Base-by-base conservation (phyloP, 2,113 vertebrate genomes). In the Phalacrocorax brasilianus region DNA sequence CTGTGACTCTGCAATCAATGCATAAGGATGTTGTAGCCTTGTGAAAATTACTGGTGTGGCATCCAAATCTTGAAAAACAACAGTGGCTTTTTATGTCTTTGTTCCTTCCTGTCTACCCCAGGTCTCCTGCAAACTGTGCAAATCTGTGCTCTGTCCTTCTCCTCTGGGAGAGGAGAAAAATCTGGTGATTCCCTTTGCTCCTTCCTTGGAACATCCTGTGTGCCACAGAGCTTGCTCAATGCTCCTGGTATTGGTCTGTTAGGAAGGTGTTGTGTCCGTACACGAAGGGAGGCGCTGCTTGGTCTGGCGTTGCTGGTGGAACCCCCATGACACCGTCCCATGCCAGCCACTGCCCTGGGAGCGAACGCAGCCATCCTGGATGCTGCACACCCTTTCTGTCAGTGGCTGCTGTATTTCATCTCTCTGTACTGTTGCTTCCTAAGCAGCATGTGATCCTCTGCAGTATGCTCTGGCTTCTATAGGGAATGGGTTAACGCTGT, bases 381-480 rank as follows among this genome's bases (percentile, higher is more conserved):
- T 52, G 55, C 67, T 62, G 58, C 33, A 33, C 7, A 4, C 53
- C 33, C n/a, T 30, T 52, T 15, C 71, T 70, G 35, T 66, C 91
- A 71, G 7, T 35, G 90, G 50, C 72, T 52, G 79, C 88, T 88
- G 16, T 22, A 8, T 59, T 88, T 88, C 45, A 65, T 58, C 61
- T 38, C 65, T 49, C 62, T 26, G 38, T 20, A 32, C 85, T 62
- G 63, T 88, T 40, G 56, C 91, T 89, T 92, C 81, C 84, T 80
- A 72, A 79, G 81, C 84, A 89, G 24, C 87, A 8, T 77, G 78
- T 76, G 92, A 83, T 75, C 55, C 65, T 70, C 85, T 86, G 90
- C 1, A 0, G 44, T 53, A 12, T 81, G 53, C 80, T 68, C 40
- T 28, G 78, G 20, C 67, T 91, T 75, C 56, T 38, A 35, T 8